Percentiles rank a stretch among this genome's conserved stretches.
Evolutionary conservation across 2,797 vertebrate genomes (phyloP).

Genomic region (Rhynchotus rufescens): DNA sequence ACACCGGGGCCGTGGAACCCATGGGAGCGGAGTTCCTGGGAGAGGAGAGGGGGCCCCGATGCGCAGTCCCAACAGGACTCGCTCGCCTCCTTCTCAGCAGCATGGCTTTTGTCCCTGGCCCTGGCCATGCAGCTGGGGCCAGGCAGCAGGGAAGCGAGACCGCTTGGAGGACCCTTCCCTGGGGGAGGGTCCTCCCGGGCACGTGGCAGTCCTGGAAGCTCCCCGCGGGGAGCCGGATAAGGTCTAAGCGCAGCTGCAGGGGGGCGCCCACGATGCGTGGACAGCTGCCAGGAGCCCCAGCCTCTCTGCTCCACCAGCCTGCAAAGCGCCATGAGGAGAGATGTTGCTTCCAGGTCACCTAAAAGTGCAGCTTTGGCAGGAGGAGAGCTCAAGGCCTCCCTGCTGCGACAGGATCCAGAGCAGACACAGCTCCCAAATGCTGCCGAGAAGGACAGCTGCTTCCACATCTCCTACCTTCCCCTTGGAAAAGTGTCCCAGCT

Average conservation of each 20-base stretch:
- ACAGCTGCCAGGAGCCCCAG: conserved; percentile 19
- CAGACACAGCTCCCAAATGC: no score
- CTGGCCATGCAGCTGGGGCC: background rate
- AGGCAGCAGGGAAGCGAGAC: background rate
- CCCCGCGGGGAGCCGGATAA: background rate
- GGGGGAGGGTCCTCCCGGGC: background rate
- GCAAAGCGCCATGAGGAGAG: background rate
- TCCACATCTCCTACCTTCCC: background rate
- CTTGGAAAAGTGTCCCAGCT: background rate
- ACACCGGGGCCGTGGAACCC: background rate
- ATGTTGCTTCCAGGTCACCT: background rate
- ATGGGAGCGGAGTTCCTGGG: background rate
- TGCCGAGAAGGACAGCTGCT: background rate
- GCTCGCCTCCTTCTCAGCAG: background rate
- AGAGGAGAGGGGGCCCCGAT: background rate
- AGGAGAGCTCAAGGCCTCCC: background rate
- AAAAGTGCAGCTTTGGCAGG: no score
- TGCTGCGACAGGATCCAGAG: no score
- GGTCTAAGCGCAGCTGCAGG: background rate
- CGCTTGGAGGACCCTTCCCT: background rate
- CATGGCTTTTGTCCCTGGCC: background rate
- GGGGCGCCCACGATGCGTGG: fast-evolving
- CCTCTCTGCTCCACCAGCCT: background rate
- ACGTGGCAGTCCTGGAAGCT: background rate
- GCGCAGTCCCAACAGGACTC: no score